A percentile compares a stretch with the other conserved stretches of the same genome.
phyloP scores from a whole-genome alignment of 2,888 invertebrate genomes.

The Rhodophaea formosa region DNA sequence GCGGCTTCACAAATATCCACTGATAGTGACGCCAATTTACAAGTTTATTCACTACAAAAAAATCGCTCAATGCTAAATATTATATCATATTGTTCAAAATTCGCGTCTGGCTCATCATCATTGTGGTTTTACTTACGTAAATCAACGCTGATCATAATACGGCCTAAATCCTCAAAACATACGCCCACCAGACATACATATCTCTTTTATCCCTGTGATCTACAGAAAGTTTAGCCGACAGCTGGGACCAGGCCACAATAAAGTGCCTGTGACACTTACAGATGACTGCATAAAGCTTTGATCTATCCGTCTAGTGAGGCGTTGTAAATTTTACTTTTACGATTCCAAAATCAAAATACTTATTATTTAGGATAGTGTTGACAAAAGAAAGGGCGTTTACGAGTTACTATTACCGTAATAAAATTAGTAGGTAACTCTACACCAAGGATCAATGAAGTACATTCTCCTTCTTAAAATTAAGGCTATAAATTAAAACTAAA shows the following conservation, averaged over 20 bases:
- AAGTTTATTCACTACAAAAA: no score
- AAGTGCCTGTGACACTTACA: slow-evolving; percentile 59
- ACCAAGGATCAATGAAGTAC: no score
- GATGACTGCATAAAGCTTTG: slow-evolving; percentile 60
- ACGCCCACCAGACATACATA: not conserved
- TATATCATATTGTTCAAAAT: no score
- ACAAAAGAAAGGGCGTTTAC: slow-evolving; percentile 11
- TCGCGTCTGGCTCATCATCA: no score
- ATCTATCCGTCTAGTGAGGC: slow-evolving; percentile 57
- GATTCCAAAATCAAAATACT: slow-evolving; percentile 2
- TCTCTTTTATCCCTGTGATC: not conserved
- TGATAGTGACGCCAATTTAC: no score
- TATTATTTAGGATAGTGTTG: slow-evolving; percentile 23
- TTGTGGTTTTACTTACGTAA: no score
- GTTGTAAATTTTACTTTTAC: slow-evolving; percentile 34
- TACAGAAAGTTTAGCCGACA: slow-evolving; percentile 33
- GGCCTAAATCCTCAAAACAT: not conserved
- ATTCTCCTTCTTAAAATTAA: no score
- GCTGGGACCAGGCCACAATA: slow-evolving; percentile 60
- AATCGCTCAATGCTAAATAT: no score
- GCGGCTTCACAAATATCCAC: no score
- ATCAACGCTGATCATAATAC: no score
- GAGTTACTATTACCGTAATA: not conserved
- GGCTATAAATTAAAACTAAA: no score
- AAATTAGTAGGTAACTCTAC: no score